These are phyloP conservation scores for Paraplagusia blochii DNA, from an alignment of 2,113 vertebrate species.

Conservation along the genomic window DNA sequence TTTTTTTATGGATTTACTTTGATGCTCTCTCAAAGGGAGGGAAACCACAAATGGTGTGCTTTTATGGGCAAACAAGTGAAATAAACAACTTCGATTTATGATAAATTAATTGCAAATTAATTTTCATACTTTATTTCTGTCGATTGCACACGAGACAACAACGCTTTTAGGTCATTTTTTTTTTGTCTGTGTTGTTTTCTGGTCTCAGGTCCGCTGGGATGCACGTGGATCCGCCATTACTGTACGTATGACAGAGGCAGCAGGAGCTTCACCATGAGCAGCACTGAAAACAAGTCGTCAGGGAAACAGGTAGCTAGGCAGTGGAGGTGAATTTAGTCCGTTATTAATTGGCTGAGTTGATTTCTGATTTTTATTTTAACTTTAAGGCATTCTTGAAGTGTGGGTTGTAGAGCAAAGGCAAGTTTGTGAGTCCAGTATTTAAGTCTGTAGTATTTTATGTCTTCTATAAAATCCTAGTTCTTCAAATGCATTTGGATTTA, in stretches of 20 bases:
- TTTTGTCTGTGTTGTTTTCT: constrained; percentile 9
- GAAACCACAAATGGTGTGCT: constrained; percentile 47
- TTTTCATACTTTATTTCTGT: constrained; percentile 56
- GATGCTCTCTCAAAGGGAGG: constrained; percentile 55
- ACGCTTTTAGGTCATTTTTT: constrained; percentile 5
- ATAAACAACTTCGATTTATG: constrained; percentile 63
- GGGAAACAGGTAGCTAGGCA: constrained; percentile 85
- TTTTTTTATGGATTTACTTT: constrained; percentile 62
- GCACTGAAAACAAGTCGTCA: constrained; percentile 87
- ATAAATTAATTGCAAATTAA: constrained; percentile 50
- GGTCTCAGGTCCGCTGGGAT: constrained; percentile 88
- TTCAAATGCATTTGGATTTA: no score
- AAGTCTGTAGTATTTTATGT: no score
- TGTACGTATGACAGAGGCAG: constrained; percentile 93
- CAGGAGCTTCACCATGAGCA: constrained; percentile 92
- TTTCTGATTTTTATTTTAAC: no score
- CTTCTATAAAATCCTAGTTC: no score
- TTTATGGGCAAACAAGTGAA: constrained; percentile 34
- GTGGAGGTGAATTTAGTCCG: neutral
- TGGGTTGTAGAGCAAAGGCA: no score
- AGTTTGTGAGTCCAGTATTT: no score
- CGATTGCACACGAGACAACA: constrained; percentile 31
- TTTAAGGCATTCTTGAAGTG: no score
- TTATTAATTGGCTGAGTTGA: neutral
- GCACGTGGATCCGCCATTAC: constrained; percentile 94